Conservation (phyloP, 2,113 vertebrate genomes). For the Microtus ochrogaster region DNA sequence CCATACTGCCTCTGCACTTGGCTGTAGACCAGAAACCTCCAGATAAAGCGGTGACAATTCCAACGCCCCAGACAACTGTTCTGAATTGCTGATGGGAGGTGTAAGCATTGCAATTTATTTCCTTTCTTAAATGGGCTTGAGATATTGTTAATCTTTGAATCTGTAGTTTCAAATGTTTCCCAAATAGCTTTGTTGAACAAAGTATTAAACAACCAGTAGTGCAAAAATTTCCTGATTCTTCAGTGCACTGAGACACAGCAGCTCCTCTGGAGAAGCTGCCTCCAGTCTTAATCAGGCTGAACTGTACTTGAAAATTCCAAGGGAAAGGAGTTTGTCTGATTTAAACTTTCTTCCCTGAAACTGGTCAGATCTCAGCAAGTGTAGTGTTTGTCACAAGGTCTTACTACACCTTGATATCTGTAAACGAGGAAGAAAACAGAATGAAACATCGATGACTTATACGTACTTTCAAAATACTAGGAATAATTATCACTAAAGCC, state of each 20-base stretch:
- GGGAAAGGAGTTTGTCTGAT: background rate
- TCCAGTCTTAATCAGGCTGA: background rate
- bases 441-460: background rate
- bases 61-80: background rate
- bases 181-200: background rate
- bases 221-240: background rate
- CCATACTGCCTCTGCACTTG: background rate
- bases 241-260: background rate
- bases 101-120: background rate
- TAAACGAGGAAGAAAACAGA: conserved; percentile 37
- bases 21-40: background rate
- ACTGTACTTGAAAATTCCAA: background rate
- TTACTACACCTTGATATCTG: background rate
- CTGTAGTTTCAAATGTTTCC: background rate
- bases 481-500: too few relatives aligned
- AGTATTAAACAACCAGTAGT: background rate
- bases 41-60: background rate
- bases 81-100: conserved; percentile 33
- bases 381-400: background rate
- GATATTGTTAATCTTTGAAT: background rate
- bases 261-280: background rate
- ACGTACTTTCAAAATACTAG: background rate
- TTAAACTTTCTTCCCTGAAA: background rate
- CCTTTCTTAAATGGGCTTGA: background rate
- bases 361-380: background rate